phyloP scores from a whole-genome alignment of 92 coral and sea anemone genomes.

The Isaurus tuberculatus region DNA sequence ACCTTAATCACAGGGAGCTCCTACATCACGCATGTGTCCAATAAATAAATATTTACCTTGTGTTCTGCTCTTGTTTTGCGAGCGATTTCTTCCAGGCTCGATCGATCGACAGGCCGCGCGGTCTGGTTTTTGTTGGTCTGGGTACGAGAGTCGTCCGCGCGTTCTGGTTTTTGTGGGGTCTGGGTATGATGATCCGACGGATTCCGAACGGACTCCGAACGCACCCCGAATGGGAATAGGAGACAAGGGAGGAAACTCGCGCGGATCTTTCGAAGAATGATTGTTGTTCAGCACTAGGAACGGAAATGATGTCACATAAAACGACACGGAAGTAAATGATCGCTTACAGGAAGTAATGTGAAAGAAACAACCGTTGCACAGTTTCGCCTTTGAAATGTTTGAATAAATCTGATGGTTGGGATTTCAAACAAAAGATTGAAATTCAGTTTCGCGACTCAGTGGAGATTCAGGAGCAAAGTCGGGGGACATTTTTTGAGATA shows the following conservation, averaged over 20 bases:
- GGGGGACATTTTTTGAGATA: slow-evolving; percentile 33
- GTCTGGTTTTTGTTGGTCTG: too few relatives aligned
- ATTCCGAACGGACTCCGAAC: slow-evolving; percentile 38
- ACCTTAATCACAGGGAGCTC: too few relatives aligned
- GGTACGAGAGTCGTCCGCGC: slow-evolving; percentile 9
- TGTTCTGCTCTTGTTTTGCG: too few relatives aligned
- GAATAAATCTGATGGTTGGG: slow-evolving; percentile 31
- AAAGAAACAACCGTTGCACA: slow-evolving; percentile 27
- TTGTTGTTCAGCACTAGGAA: slow-evolving; percentile 33
- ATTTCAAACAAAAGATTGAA: slow-evolving; percentile 29
- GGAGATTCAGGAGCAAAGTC: slow-evolving; percentile 27
- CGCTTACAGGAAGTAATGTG: slow-evolving; percentile 36
- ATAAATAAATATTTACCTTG: too few relatives aligned
- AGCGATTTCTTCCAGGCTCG: too few relatives aligned
- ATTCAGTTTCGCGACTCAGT: slow-evolving; percentile 31
- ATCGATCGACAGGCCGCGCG: too few relatives aligned
- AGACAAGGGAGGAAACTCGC: slow-evolving; percentile 33
- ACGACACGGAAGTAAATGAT: slow-evolving; percentile 32
- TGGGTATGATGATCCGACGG: slow-evolving; percentile 30
- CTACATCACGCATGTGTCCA: too few relatives aligned
- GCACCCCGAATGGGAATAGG: slow-evolving; percentile 26
- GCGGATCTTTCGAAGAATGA: slow-evolving; percentile 28
- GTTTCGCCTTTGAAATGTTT: slow-evolving; percentile 37
- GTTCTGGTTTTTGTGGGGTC: slow-evolving; percentile 23
- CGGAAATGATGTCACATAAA: slow-evolving; percentile 18